Evolutionary conservation across 2,888 invertebrate species (phyloP).

Genomic region (Serripes groenlandicus): DNA sequence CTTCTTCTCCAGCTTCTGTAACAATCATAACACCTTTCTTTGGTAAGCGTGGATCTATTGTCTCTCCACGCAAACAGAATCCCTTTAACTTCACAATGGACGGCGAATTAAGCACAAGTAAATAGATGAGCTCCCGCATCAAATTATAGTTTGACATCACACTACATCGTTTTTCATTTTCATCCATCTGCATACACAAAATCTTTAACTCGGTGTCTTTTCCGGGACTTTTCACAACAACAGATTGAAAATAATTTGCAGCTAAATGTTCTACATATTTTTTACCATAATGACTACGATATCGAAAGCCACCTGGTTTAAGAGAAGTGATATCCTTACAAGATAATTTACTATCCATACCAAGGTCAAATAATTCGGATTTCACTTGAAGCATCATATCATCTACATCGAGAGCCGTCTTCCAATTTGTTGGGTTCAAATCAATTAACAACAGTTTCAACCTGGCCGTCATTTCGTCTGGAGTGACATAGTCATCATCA

Average conservation of each 20-base stretch:
- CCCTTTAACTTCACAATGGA: constrained; percentile 75
- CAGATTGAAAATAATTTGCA: constrained; percentile 54
- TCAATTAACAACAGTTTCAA: constrained; percentile 62
- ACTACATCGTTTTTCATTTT: constrained; percentile 75
- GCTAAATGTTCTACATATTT: constrained; percentile 73
- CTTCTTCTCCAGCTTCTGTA: constrained; percentile 74
- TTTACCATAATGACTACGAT: constrained; percentile 60
- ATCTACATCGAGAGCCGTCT: constrained; percentile 74
- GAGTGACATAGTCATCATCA: constrained; percentile 60
- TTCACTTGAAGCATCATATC: constrained; percentile 78
- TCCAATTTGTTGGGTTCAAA: constrained; percentile 78
- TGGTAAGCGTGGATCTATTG: constrained; percentile 66
- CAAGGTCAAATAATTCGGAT: constrained; percentile 71
- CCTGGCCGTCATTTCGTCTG: constrained; percentile 52
- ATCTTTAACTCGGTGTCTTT: constrained; percentile 76
- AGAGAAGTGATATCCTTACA: constrained; percentile 78
- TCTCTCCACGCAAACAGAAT: constrained; percentile 80
- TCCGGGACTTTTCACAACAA: constrained; percentile 76
- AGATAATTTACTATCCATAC: constrained; percentile 72
- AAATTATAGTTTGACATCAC: constrained; percentile 79
- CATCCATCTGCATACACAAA: constrained; percentile 79
- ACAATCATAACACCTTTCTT: constrained; percentile 78
- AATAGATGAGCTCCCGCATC: constrained; percentile 76
- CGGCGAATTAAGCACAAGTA: constrained; percentile 73
- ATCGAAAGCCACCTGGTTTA: constrained; percentile 62